phyloP scores from a whole-genome alignment of 2,113 vertebrate species.

The Xenus cinereus region DNA sequence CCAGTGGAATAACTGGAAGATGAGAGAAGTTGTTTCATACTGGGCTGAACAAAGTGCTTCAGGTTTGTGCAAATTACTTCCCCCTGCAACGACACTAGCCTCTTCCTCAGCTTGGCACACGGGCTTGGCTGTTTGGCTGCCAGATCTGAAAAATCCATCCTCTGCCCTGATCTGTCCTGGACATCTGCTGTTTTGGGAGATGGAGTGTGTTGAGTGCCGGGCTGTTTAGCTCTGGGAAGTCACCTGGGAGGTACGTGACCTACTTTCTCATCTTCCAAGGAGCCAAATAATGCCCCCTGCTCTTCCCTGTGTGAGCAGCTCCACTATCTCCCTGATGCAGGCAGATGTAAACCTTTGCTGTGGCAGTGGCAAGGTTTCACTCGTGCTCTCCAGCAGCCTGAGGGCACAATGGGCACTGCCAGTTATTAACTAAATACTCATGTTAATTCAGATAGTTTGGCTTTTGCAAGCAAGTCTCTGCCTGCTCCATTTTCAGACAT shows the following conservation, averaged over 20 bases:
- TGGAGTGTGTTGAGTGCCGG: neutral
- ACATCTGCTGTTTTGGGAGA: neutral
- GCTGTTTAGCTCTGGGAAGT: neutral
- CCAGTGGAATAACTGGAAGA: neutral
- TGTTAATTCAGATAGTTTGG: neutral
- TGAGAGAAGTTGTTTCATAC: neutral
- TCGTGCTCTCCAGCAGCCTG: neutral
- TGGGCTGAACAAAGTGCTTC: neutral
- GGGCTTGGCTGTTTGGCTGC: neutral
- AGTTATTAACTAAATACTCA: neutral
- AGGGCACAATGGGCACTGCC: neutral
- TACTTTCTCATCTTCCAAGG: neutral
- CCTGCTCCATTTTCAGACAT: neutral
- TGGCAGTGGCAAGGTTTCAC: neutral
- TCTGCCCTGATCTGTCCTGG: neutral
- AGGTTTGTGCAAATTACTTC: neutral
- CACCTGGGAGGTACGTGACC: neutral
- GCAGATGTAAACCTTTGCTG: neutral
- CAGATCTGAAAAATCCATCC: neutral
- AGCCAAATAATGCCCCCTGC: neutral
- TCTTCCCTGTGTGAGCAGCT: neutral
- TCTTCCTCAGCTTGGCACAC: neutral
- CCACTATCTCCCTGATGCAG: fast-evolving
- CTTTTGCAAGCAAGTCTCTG: neutral
- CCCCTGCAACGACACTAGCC: fast-evolving